Base-by-base conservation (phyloP, 2,797 vertebrate species). In the Clarias pachynema region DNA sequence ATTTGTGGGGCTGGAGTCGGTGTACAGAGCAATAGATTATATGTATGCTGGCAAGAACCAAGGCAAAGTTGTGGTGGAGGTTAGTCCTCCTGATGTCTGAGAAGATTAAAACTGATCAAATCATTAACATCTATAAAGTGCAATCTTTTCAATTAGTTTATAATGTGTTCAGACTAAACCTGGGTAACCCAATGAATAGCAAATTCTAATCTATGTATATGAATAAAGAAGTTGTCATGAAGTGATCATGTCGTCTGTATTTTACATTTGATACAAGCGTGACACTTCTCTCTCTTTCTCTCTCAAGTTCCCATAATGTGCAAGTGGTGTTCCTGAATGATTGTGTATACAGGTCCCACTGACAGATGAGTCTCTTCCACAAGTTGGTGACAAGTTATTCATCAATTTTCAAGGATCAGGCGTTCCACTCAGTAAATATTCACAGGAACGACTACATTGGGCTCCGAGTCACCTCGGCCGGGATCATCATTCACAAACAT, bases 1-100 rank as follows among this genome's bases (percentile, higher is more conserved):
- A 91, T 98, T 98, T 85, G 89, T 87, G 18, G 97, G 97, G 74
- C 91, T 99, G 92, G 97, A 97, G 91, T 96, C 97, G 0, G 91
- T 98, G 65, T 98, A 97, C 94, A 94, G 93, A 88, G 97, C 98
- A 6, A 95, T 98, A 87, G 96, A 98, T 93, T 96, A 98, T 93
- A 96, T 99, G 97, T 98, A 98, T 88, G 93, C 93, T 53, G 95
- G 97, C 82, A 97, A 95, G 92, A 99, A 99, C 93, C 92, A 95
- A 87, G 97, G 98, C 88, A 99, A 99, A 93, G 96, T 98, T 80
- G 96, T 98, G 89, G 96, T 97, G 86, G 97, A 98, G 88, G 92
- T 98, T 92, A 92, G 94, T 89, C 95, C 93, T 82, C 86, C 94
- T 90, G 94, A 79, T 2, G 10, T 63, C 34, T 79, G 77, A 44